A percentile compares a stretch with the other conserved stretches of the same genome.
Conservation (phyloP, 2,888 invertebrate genomes). For the Caenorhabditis imperialis region DNA sequence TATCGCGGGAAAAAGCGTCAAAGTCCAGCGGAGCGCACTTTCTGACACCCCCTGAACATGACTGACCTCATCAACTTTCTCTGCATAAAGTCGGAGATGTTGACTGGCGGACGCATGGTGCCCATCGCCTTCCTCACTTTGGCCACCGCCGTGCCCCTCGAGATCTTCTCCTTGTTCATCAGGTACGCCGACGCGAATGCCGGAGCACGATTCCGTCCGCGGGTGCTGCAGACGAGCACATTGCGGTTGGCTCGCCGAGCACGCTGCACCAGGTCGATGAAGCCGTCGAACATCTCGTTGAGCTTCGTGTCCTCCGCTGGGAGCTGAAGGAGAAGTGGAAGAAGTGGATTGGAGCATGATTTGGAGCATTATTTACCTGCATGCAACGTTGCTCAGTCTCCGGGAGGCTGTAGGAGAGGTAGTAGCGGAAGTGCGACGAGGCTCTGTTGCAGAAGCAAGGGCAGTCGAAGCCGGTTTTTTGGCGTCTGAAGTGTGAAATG, state of each 20-base stretch:
- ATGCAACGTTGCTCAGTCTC: conserved; percentile 61
- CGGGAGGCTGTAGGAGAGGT: conserved; percentile 64
- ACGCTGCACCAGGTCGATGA: conserved; percentile 67
- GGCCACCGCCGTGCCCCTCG: conserved; percentile 67
- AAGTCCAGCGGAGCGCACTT: no score
- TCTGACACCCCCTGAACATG: neutral
- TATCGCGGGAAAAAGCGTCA: no score
- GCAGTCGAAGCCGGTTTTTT: conserved; percentile 64
- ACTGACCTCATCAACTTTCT: conserved; percentile 71
- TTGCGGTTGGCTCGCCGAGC: conserved; percentile 59
- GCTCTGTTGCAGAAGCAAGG: conserved; percentile 70
- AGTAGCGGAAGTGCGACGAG: conserved; percentile 70
- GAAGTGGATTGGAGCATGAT: neutral
- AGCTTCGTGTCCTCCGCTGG: conserved; percentile 40
- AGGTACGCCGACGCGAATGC: conserved; percentile 75
- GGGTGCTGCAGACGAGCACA: conserved; percentile 73
- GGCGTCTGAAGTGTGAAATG: conserved; percentile 27
- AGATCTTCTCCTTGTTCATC: conserved; percentile 67
- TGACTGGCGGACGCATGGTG: conserved; percentile 71
- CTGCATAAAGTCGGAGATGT: conserved; percentile 73
- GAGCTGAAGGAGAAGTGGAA: conserved; percentile 16
- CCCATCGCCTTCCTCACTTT: conserved; percentile 66
- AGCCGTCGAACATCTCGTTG: conserved; percentile 59
- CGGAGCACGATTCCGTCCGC: conserved; percentile 73
- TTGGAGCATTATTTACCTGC: conserved; percentile 49